Base-by-base conservation (phyloP, 2,888 invertebrate genomes). In the Erebia ligea region DNA sequence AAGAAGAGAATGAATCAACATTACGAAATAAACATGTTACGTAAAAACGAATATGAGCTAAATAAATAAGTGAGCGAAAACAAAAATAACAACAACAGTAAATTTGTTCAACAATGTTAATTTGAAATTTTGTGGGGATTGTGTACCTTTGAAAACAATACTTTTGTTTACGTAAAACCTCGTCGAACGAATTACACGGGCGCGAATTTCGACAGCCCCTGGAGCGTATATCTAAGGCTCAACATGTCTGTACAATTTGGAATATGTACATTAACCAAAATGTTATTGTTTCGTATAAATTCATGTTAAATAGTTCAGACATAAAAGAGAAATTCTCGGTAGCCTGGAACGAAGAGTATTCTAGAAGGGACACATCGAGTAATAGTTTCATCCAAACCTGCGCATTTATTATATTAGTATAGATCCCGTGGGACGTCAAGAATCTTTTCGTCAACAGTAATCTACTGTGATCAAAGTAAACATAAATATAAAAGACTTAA, bases 51-150 rank as follows among this genome's bases (percentile, higher is more conserved):
- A 25, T n/a, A n/a, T 48, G 48, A 40, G 13, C 8, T 50, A 50
- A 25, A 25, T n/a, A 25, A 25, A 50, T 63, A 25, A 63, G n/a
- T 50, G 52, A 48, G 15, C n/a, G 10, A n/a, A 34, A 50, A 6
- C 6, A 50, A 52, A 52, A 48, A 8, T 11, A 5, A n/a, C 10
- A 63, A 6, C 6, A 50, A 34, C 10, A 10, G 10, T 25, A 34
- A 52, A 25, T 50, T 63, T 50, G 34, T 52, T 63, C 50, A 34
- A 34, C n/a, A n/a, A 63, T 50, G 63, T 63, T 63, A 48, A 52
- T 63, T 63, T 63, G n/a, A 63, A 52, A 63, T 25, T 34, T 25
- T 52, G 50, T 52, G n/a, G 10, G n/a, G 25, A 21, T 63, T 50
- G 50, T 50, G 19, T 63, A 50, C 48, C 15, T 62, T 63, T 48